These are phyloP conservation scores for Plecotus auritus DNA, from an alignment of 2,113 vertebrate genomes.

Conservation along the genomic window DNA sequence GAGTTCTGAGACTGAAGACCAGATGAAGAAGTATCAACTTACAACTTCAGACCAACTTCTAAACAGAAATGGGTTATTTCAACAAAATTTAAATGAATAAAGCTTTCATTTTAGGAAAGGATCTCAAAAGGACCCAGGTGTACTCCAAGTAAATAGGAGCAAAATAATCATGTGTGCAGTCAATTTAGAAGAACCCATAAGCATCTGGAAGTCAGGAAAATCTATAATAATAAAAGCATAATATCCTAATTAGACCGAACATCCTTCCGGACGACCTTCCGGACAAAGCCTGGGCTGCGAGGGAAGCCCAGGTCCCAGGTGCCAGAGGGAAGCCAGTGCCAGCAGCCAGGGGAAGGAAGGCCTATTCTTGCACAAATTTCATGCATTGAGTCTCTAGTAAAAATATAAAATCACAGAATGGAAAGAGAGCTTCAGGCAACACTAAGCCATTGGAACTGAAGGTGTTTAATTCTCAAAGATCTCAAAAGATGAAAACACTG, in stretches of 20 bases:
- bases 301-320: no score
- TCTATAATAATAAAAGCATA: no score
- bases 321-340: no score
- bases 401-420: neutral
- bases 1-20: neutral
- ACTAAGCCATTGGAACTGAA: neutral
- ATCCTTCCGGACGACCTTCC: no score
- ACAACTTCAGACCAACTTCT: neutral
- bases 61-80: neutral
- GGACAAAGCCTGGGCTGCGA: no score
- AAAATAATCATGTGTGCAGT: neutral
- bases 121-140: neutral
- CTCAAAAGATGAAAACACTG: neutral
- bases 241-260: no score
- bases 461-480: neutral
- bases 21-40: accelerated
- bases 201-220: slow-evolving; percentile 18
- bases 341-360: no score
- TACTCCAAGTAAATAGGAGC: neutral
- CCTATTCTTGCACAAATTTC: no score
- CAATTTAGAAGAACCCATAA: neutral
- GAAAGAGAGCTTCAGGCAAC: neutral
- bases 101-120: neutral
- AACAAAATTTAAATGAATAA: neutral
- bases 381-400: neutral